Percentiles rank a stretch among this genome's conserved stretches.
phyloP scores from a whole-genome alignment of 1,140 invertebrate genomes.

The Dendrolimus kikuchii region DNA sequence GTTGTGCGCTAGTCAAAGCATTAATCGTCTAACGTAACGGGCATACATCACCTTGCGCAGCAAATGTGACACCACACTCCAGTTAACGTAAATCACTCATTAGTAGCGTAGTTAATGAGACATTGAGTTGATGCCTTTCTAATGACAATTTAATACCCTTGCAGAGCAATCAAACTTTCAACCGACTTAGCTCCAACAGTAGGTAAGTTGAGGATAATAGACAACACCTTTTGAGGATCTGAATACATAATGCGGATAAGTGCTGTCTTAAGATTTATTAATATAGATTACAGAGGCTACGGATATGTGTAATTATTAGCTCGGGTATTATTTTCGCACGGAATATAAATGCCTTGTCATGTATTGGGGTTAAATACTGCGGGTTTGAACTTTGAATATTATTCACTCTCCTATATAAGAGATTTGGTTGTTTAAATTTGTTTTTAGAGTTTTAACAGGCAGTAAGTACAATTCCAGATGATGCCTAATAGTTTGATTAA shows the following conservation, averaged over 20 bases:
- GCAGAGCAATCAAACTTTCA: conserved; percentile 37
- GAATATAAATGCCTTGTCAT: no score
- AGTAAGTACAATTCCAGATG: no score
- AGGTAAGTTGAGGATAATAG: conserved; percentile 31
- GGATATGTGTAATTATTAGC: neutral
- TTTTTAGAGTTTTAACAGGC: no score
- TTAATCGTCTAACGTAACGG: conserved; percentile 21
- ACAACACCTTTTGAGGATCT: conserved; percentile 25
- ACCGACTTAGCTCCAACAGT: conserved; percentile 16
- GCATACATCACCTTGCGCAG: conserved; percentile 16
- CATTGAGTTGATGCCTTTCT: conserved; percentile 32
- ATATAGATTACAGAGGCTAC: neutral
- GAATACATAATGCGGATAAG: conserved; percentile 25
- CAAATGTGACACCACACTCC: conserved; percentile 32
- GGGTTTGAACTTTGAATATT: no score
- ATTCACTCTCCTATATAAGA: no score
- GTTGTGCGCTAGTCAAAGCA: conserved; percentile 13
- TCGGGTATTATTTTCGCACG: no score
- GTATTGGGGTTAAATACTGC: no score
- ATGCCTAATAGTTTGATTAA: no score
- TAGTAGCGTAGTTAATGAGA: conserved; percentile 37
- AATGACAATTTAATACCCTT: conserved; percentile 52
- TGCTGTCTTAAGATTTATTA: conserved; percentile 27
- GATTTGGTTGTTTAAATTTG: no score
- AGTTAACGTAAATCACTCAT: conserved; percentile 49